A percentile compares a stretch with the other conserved stretches of the same genome.
These are phyloP conservation scores for Uropetala carovei DNA, from an alignment of 2,888 invertebrate genomes.

Conservation along the genomic window DNA sequence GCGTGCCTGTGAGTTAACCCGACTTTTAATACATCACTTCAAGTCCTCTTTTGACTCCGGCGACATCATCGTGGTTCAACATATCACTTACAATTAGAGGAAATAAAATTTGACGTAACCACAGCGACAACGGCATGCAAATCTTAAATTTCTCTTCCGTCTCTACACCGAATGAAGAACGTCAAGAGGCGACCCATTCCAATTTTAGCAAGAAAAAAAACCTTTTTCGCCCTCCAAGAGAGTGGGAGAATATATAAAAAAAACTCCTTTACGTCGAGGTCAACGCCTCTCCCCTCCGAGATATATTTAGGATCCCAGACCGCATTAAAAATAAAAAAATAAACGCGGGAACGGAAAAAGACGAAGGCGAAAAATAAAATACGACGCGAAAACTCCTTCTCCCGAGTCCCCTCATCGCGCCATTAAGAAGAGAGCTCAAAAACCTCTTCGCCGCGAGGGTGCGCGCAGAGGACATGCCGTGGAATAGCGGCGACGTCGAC, in stretches of 20 bases:
- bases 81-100: no score
- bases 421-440: background rate
- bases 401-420: conserved; percentile 6
- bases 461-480: background rate
- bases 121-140: no score
- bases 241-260: background rate
- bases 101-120: no score
- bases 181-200: background rate
- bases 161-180: no score
- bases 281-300: conserved; percentile 14
- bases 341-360: background rate
- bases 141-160: no score
- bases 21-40: no score
- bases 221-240: background rate
- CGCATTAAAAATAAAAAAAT: conserved; percentile 41
- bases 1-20: no score
- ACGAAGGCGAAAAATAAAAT: background rate
- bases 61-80: no score
- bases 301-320: conserved; percentile 56
- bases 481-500: background rate
- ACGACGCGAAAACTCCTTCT: background rate
- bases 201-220: background rate
- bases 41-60: no score
- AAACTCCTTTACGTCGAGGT: background rate
- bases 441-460: no score